Base-by-base conservation (phyloP, 37 sponge, comb jelly and placozoan genomes). In the Spongilla lacustris region DNA sequence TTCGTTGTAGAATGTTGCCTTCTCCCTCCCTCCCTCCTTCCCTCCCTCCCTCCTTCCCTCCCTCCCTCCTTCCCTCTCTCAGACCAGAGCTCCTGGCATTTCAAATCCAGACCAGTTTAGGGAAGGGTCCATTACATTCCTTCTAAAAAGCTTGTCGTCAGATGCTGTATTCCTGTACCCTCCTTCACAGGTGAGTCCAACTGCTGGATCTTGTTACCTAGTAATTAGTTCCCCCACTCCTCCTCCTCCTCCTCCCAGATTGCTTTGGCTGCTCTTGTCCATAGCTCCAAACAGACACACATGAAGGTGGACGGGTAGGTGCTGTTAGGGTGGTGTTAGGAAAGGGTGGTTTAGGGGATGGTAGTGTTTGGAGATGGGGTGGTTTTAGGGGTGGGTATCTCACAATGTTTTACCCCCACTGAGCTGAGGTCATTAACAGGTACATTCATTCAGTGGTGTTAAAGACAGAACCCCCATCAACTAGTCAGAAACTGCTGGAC, bases 181-280 rank as follows among this genome's bases (percentile, higher is more conserved):
- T 23, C 96, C 96, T 34, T 96, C 96, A 28, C 96, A 96, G 76
- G 96, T 96, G 17, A 83, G 48, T 79, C 72, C 69, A 36, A 17
- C 36, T 27, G 2, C 69, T 50, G 36, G 36, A 31, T 11, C 24
- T 24, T 46, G 28, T 80, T 32, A 26, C 41, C 79, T 28, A 25
- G 66, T 67, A 28, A 12, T 19, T 14, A 4, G 21, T 28, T 37
- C 50, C 58, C 38, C 27, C 49, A n/a, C 48, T 5, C 74, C 75
- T 38, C 28, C n/a, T 34, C 74, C 29, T 72, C 58, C n/a, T 77
- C 14, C n/a, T 25, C 14, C 0, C 48, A 96, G 96, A 88, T 96
- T 19, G 94, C 92, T 0, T 73, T 96, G 50, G 89, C 96, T 46
- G 92, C 96, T 71, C 76, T 95, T 25, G 66, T 73, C 36, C 83